Base-by-base conservation (phyloP, 2,113 vertebrate genomes). In the Lipophrys pholis region DNA sequence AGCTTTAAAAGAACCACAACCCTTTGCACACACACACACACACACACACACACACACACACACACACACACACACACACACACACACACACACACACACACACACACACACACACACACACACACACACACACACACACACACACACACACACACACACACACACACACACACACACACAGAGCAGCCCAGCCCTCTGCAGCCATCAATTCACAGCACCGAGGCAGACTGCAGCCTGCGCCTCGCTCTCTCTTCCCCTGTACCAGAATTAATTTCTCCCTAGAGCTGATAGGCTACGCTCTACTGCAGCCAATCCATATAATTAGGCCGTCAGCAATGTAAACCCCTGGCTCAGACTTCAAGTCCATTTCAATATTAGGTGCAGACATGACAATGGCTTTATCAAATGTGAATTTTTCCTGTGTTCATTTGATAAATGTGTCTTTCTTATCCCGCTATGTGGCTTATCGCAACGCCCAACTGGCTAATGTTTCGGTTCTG, bases 301-400 rank as follows among this genome's bases (percentile, higher is more conserved):
- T 78, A 89, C 90, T 91, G 93, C 90, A 91, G 90, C 89, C 91
- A 90, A 90, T 89, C 91, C 90, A 88, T 93, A 93, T 93, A 94
- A 93, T 94, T 93, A 93, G 89, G 85, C 93, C 87, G 86, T 91
- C 90, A 91, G 91, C 90, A 85, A 90, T 85, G 90, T 89, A 91
- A 94, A 90, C 87, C 89, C 70, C 64, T 83, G 84, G 89, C 90
- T 93, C 76, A 87, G 87, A 81, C 84, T 85, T 85, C 78, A 85
- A 89, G 88, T 88, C 88, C 84, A 86, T 91, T 93, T 91, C 86
- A 89, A 91, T 88, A 89, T 85, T 76, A 86, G 85, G 66, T 71
- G 73, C 66, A 84, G 82, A 92, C 86, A 80, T 89, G 84, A 88
- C 87, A 87, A 90, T 89, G 79, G 78, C 87, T 92, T 90, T 86